Evolutionary conservation across 2,113 vertebrate species (phyloP).

Genomic region (Telmatochromis sp.): DNA sequence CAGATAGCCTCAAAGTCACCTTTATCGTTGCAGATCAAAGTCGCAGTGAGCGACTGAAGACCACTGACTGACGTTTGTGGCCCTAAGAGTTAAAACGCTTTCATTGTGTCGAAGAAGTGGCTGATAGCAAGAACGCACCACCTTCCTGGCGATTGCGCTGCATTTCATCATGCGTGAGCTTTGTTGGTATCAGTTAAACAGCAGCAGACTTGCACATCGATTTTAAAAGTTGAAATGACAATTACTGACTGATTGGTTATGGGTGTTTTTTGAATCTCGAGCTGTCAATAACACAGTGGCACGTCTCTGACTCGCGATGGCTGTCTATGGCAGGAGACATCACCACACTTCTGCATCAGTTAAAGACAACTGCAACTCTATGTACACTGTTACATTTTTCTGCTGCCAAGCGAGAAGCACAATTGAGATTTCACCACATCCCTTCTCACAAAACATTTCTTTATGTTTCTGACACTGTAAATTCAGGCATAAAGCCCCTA

Average conservation of each 20-base stretch:
- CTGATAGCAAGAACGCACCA: slow-evolving; percentile 10
- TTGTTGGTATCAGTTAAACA: slow-evolving; percentile 4
- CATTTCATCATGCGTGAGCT: slow-evolving; percentile 52
- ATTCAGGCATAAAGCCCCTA: background rate
- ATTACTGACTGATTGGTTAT: slow-evolving; percentile 8
- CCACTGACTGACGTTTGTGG: slow-evolving; percentile 1
- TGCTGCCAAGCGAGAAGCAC: background rate
- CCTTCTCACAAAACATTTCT: background rate
- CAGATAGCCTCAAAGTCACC: slow-evolving; percentile 21
- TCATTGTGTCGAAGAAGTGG: slow-evolving; percentile 1
- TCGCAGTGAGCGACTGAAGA: slow-evolving; percentile 1
- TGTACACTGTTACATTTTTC: background rate
- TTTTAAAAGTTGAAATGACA: slow-evolving; percentile 28
- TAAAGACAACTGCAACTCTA: background rate
- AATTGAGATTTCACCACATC: background rate
- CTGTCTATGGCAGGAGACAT: background rate
- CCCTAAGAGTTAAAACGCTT: background rate
- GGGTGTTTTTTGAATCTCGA: background rate
- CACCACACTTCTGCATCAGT: background rate
- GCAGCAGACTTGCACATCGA: slow-evolving; percentile 17
- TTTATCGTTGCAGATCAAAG: slow-evolving; percentile 39
- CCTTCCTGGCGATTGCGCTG: background rate
- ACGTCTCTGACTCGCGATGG: background rate
- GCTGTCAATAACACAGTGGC: background rate
- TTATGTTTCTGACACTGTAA: background rate